Evolutionary conservation across 2,113 vertebrate genomes (phyloP).

Genomic region (Peromyscus maniculatus): DNA sequence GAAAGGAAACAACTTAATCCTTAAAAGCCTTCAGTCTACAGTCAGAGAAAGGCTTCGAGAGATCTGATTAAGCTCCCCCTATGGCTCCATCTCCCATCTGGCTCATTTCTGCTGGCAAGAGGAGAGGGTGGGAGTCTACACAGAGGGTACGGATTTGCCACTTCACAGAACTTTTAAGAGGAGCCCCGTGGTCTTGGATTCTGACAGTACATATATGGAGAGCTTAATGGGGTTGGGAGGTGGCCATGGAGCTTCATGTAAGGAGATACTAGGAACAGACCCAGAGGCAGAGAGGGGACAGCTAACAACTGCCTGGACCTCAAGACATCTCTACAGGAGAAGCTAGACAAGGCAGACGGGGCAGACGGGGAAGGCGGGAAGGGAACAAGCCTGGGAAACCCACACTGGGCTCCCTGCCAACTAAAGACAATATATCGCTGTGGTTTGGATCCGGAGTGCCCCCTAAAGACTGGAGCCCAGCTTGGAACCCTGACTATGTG

Average conservation of each 20-base stretch:
- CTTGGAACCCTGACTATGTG: background rate
- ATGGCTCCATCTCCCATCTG: background rate
- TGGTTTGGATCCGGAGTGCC: background rate
- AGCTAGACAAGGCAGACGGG: no score
- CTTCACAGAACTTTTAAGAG: background rate
- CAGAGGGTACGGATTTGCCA: background rate
- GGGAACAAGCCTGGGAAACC: background rate
- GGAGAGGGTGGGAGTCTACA: background rate
- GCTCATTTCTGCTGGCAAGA: background rate
- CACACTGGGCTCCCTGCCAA: background rate
- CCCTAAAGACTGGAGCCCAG: background rate
- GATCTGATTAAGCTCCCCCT: background rate
- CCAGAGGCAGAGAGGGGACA: fast-evolving
- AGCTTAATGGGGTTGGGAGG: background rate
- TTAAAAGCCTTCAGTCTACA: background rate
- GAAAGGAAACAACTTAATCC: background rate
- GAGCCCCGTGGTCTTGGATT: background rate
- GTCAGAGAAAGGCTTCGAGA: background rate
- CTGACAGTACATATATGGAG: background rate
- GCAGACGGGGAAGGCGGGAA: no score
- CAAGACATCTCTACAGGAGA: background rate
- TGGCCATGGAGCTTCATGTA: background rate
- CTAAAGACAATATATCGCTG: background rate
- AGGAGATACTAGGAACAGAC: background rate
- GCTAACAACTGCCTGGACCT: no score